Evolutionary conservation across 2,888 invertebrate genomes (phyloP).

Genomic region (Megastigmus dorsalis): DNA sequence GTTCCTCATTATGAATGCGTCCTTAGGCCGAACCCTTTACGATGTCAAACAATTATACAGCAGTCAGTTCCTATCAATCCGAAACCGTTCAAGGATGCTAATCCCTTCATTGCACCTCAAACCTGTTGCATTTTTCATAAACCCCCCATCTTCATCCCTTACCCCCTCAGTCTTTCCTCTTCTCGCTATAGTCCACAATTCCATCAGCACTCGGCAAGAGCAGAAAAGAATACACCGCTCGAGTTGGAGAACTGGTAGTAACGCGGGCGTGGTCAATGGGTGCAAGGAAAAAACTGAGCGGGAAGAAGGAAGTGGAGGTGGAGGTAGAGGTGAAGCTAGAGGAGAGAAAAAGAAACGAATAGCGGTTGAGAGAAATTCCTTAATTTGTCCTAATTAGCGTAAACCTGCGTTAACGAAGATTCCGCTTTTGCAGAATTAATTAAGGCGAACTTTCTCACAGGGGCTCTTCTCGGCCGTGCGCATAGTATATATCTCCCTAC

Average conservation of each 20-base stretch:
- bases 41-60: too few relatives aligned
- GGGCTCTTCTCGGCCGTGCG: constrained; percentile 14
- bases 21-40: too few relatives aligned
- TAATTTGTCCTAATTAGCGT: constrained; percentile 67
- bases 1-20: background rate
- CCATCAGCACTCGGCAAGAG: background rate
- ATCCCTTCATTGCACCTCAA: background rate
- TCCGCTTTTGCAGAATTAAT: constrained; percentile 69
- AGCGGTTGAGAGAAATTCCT: constrained; percentile 34
- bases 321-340: too few relatives aligned
- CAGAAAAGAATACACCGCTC: too few relatives aligned
- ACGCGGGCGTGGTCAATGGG: background rate
- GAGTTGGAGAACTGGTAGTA: too few relatives aligned
- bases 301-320: background rate
- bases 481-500: background rate
- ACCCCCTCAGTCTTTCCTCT: background rate
- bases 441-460: constrained; percentile 59
- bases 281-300: background rate
- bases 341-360: too few relatives aligned
- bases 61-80: too few relatives aligned
- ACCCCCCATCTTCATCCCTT: background rate
- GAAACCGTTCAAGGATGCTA: background rate
- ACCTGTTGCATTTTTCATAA: constrained; percentile 39
- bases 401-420: constrained; percentile 69
- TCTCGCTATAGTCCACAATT: background rate